These are phyloP conservation scores for Leucopsar rothschildi DNA, from an alignment of 2,113 vertebrate genomes.

Conservation along the genomic window DNA sequence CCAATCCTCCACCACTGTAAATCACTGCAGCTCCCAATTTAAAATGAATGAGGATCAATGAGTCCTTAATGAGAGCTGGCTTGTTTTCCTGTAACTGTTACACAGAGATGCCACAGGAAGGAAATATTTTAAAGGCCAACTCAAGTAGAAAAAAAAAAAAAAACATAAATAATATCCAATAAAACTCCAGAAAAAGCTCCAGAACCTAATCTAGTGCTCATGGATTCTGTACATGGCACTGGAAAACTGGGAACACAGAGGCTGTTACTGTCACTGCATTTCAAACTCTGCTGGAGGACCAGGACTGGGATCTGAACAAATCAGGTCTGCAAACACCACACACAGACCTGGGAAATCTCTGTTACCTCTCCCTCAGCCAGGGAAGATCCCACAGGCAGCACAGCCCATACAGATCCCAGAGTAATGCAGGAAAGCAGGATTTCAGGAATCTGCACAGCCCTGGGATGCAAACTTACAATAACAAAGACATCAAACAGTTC, in stretches of 20 bases:
- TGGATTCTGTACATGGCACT: neutral
- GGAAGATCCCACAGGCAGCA: neutral
- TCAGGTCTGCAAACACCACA: neutral
- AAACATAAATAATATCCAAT: neutral
- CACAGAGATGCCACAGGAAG: neutral
- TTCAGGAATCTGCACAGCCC: neutral
- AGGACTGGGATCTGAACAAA: neutral
- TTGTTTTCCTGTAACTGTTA: neutral
- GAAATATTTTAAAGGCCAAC: neutral
- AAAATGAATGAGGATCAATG: neutral
- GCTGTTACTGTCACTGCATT: neutral
- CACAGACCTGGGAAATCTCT: neutral
- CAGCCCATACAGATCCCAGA: neutral
- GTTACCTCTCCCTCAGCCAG: neutral
- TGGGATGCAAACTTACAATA: neutral
- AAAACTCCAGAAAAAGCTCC: neutral
- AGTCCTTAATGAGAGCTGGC: neutral
- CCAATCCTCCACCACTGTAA: neutral
- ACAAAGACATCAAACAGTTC: neutral
- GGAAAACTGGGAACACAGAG: neutral
- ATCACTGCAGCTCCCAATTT: constrained; percentile 25
- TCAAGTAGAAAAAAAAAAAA: neutral
- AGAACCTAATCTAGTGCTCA: neutral
- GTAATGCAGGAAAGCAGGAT: neutral
- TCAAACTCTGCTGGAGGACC: neutral